Percentiles rank a stretch among this genome's conserved stretches.
These are phyloP conservation scores for Drosophila orena DNA, from an alignment of 1,140 invertebrate genomes.

Conservation along the genomic window DNA sequence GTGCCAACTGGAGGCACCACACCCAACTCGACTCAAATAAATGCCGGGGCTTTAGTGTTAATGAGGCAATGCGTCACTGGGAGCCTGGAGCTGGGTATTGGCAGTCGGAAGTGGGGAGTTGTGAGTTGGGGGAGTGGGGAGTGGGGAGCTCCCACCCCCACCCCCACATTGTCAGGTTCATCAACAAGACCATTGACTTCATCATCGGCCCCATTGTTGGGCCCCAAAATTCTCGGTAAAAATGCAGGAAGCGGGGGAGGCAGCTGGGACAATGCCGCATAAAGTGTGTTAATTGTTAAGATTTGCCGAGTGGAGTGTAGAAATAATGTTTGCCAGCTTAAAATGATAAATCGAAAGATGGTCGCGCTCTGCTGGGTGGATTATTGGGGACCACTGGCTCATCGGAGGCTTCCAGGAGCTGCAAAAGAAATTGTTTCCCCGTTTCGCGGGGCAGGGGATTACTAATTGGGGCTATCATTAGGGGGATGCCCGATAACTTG, in stretches of 20 bases:
- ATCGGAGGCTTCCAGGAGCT: not conserved
- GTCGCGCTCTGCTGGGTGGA: not conserved
- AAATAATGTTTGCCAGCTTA: constrained; percentile 73
- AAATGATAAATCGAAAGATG: constrained; percentile 75
- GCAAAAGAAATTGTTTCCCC: constrained; percentile 1
- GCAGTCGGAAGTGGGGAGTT: no score
- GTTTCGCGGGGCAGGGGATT: not conserved
- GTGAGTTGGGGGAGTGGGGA: no score
- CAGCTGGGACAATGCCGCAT: constrained; percentile 56
- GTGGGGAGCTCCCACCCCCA: no score
- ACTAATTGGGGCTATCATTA: constrained; percentile 8
- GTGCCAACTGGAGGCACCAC: constrained; percentile 52
- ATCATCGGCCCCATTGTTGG: constrained; percentile 69
- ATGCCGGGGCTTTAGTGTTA: constrained; percentile 71
- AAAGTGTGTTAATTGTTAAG: constrained; percentile 80
- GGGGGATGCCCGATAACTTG: constrained; percentile 1
- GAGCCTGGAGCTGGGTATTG: constrained; percentile 1
- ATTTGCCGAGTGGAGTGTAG: constrained; percentile 59
- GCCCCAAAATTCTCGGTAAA: not conserved
- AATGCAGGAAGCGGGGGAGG: no score
- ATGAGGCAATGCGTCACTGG: constrained; percentile 79
- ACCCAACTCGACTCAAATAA: constrained; percentile 34
- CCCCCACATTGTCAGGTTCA: constrained; percentile 58
- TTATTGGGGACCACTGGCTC: not conserved
- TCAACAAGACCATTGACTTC: constrained; percentile 78